Conservation (phyloP, 2,113 vertebrate genomes). For the Scomber colias region DNA sequence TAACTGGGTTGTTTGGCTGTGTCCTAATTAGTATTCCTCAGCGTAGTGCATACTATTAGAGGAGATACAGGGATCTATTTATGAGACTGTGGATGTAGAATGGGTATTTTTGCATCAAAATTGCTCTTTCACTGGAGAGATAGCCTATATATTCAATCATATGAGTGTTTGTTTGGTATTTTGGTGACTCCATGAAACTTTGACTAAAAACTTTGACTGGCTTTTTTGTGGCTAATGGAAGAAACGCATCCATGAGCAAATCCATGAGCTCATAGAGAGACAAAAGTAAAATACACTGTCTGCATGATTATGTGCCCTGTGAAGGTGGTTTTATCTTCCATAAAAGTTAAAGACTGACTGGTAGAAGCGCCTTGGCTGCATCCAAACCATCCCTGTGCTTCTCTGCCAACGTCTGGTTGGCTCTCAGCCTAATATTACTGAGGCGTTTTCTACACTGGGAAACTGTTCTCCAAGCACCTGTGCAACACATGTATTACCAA, state of each 20-base stretch:
- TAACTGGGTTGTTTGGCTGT: slow-evolving; percentile 34
- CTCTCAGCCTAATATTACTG: slow-evolving; percentile 44
- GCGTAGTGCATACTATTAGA: slow-evolving; percentile 23
- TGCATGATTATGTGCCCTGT: neutral
- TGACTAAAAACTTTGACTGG: too few relatives aligned
- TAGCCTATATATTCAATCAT: neutral
- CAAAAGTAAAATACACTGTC: too few relatives aligned
- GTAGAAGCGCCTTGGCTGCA: slow-evolving; percentile 8
- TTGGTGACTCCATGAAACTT: neutral
- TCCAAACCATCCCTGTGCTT: slow-evolving; percentile 29
- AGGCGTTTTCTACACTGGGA: slow-evolving; percentile 21
- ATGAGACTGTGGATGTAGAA: neutral
- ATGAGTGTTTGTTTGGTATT: neutral
- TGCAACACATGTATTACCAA: slow-evolving; percentile 49
- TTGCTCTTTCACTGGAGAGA: neutral
- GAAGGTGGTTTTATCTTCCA: neutral
- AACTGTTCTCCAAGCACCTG: slow-evolving; percentile 41
- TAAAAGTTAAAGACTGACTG: neutral
- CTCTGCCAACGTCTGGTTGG: slow-evolving; percentile 40
- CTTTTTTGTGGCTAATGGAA: too few relatives aligned
- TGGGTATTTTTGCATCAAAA: neutral
- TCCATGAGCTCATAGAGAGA: neutral
- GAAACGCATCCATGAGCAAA: neutral
- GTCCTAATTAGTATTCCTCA: slow-evolving; percentile 32
- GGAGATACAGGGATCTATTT: slow-evolving; percentile 22